Percentiles rank a stretch among this genome's conserved stretches.
Conservation (phyloP, 2,113 vertebrate genomes). For the Salvelinus alpinus region DNA sequence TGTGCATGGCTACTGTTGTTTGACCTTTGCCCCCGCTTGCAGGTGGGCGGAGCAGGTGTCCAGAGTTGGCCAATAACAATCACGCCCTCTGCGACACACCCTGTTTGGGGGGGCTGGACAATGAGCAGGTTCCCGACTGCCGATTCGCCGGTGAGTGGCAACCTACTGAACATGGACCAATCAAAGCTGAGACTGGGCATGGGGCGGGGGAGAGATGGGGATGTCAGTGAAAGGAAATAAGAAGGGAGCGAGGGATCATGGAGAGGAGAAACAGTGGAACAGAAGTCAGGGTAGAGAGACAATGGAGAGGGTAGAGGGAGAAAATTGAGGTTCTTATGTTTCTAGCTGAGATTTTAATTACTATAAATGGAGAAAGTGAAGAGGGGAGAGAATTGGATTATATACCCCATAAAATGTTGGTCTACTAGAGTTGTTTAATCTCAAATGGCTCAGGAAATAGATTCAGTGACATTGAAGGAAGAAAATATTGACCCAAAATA, state of each 20-base stretch:
- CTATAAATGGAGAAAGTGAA: background rate
- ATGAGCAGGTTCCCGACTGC: slow-evolving; percentile 96
- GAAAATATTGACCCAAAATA: background rate
- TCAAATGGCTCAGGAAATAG: background rate
- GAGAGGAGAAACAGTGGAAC: no score
- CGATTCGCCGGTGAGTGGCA: slow-evolving; percentile 98
- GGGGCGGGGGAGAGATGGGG: slow-evolving; percentile 3
- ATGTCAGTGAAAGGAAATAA: background rate
- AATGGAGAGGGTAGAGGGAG: background rate
- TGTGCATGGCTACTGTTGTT: slow-evolving; percentile 78
- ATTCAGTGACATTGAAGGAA: background rate
- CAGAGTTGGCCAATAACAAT: slow-evolving; percentile 99
- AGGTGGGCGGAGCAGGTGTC: slow-evolving; percentile 84
- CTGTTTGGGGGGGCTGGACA: slow-evolving; percentile 97
- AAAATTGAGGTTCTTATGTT: no score
- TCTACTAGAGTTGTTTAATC: background rate
- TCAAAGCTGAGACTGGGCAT: slow-evolving; percentile 46
- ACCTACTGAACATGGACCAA: slow-evolving; percentile 86
- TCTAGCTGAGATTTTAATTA: no score
- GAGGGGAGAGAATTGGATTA: background rate
- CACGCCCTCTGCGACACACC: slow-evolving; percentile 84
- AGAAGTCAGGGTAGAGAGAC: background rate
- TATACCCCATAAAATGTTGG: background rate
- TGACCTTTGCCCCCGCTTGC: slow-evolving; percentile 83
- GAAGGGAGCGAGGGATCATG: no score